A percentile compares a stretch with the other conserved stretches of the same genome.
phyloP scores from a whole-genome alignment of 2,797 vertebrate species.

The Urophycis tenuis region DNA sequence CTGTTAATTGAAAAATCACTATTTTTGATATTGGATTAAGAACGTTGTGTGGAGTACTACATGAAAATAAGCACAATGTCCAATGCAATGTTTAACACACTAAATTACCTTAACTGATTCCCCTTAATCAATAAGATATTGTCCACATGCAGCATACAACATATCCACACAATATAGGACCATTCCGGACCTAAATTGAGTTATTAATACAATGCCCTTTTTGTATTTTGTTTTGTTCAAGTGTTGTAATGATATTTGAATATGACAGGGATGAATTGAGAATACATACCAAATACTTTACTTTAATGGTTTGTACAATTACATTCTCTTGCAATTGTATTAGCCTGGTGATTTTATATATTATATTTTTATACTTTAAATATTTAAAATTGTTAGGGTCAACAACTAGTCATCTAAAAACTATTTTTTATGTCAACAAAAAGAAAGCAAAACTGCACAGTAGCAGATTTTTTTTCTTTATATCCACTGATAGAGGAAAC shows the following conservation, averaged over 20 bases:
- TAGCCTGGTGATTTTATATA: neutral
- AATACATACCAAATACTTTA: neutral
- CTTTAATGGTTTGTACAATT: neutral
- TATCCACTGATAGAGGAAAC: conserved; percentile 30
- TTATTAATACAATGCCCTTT: conserved; percentile 12
- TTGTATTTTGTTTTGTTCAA: neutral
- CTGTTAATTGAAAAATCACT: neutral
- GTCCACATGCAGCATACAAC: neutral
- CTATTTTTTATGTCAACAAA: no score
- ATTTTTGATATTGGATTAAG: neutral
- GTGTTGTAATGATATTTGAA: conserved; percentile 15
- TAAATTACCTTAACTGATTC: no score
- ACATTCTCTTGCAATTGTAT: neutral
- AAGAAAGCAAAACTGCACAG: conserved; percentile 23
- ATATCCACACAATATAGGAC: conserved; percentile 9
- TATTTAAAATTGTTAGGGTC: neutral
- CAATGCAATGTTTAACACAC: neutral
- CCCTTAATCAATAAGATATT: no score
- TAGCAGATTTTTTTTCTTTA: neutral
- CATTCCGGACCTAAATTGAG: neutral
- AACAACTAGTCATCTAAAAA: no score
- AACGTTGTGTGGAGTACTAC: neutral
- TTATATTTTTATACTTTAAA: no score
- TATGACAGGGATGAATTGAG: conserved; percentile 3
- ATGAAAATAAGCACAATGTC: neutral